Base-by-base conservation (phyloP, 2,888 invertebrate species). In the Crioceris asparagi region DNA sequence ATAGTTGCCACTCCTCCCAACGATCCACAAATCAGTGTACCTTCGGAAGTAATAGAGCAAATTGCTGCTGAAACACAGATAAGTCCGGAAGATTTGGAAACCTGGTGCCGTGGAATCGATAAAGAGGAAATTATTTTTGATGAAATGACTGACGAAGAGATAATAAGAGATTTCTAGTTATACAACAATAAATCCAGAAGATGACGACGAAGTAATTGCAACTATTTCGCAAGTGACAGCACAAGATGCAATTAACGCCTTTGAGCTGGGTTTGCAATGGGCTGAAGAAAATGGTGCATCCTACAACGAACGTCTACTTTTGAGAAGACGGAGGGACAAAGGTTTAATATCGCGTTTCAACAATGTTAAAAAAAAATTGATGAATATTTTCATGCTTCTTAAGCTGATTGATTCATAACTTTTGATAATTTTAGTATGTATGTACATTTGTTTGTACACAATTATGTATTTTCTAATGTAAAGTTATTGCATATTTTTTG, bases 91-190 rank as follows among this genome's bases (percentile, higher is more conserved):
- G 32, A 36, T 49, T 53, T 50, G 48, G 49, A 43, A 41, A 41
- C 26, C 41, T 43, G 38, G 41, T 43, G 39, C 38, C 51, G 50
- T 52, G 52, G 47, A 49, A 51, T 51, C 49, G 50, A 54, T 51
- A 48, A 48, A 51, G 34, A 41, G 19, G 38, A 41, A 41, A 41
- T 29, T 48, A 18, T 39, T 29, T 25, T 34, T 12, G 12, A 32
- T n/a, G 26, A 11, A 11, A 29, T 29, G 29, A 7, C 29, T 29
- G 29, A 29, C 29, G n/a, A 32, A 37, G 32, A 32, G 26, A 54
- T 55, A 50, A 49, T 50, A 48, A 38, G 36, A 54, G 44, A 16
- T 53, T 52, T 53, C 50, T 52, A 52, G 11, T 52, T 17, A 27
- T 32, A 11, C 42, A 50, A 48, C 44, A 53, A 52, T 37, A 33